These are phyloP conservation scores for Lamproptera curius DNA, from an alignment of 2,888 invertebrate genomes.

Conservation along the genomic window DNA sequence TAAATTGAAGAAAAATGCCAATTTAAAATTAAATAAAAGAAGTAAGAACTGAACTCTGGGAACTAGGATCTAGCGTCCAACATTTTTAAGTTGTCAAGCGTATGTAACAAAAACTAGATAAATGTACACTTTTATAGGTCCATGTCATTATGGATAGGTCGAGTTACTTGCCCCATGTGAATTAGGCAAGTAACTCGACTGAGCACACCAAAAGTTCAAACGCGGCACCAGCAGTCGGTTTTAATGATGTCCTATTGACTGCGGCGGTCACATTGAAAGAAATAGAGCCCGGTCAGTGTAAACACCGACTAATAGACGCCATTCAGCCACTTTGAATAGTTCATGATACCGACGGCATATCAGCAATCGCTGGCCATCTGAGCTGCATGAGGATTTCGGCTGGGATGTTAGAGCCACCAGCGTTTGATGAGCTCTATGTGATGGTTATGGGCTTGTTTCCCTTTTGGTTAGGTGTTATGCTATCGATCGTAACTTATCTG, in stretches of 20 bases:
- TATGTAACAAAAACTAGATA: too few relatives aligned
- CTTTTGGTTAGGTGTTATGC: background rate
- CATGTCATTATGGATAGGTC: too few relatives aligned
- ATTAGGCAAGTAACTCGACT: background rate
- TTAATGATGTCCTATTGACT: constrained; percentile 36
- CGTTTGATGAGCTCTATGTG: background rate
- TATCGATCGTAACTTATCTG: background rate
- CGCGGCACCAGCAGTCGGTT: constrained; percentile 24
- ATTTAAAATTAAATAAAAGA: too few relatives aligned
- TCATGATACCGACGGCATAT: constrained; percentile 22
- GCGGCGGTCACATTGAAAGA: constrained; percentile 54
- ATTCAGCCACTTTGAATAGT: constrained; percentile 37
- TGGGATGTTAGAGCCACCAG: constrained; percentile 1
- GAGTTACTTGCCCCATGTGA: too few relatives aligned
- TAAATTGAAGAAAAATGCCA: too few relatives aligned
- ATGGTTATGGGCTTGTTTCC: background rate
- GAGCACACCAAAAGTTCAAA: constrained; percentile 11
- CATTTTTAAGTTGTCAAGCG: too few relatives aligned
- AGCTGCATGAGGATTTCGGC: background rate
- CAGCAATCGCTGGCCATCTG: constrained; percentile 24
- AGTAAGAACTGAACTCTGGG: too few relatives aligned
- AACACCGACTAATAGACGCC: constrained; percentile 57
- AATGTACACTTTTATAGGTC: too few relatives aligned
- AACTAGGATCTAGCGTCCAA: too few relatives aligned
- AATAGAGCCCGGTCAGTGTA: constrained; percentile 69